Percentiles rank a stretch among this genome's conserved stretches.
Evolutionary conservation across 2,113 vertebrate genomes (phyloP).

Genomic region (Cyrtonyx montezumae): DNA sequence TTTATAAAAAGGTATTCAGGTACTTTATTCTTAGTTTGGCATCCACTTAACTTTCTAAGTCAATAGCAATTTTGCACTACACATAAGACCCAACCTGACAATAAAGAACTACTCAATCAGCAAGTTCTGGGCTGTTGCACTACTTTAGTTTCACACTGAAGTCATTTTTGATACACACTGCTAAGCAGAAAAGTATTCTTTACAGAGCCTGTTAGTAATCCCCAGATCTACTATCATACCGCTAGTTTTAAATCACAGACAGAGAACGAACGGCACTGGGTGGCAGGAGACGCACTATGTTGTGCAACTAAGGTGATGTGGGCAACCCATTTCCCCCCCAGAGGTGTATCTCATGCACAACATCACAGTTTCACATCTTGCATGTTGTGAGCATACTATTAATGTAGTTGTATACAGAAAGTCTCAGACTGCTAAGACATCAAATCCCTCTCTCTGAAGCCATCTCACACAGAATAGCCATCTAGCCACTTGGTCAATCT

Average conservation of each 20-base stretch:
- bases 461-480: neutral
- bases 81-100: neutral
- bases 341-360: neutral
- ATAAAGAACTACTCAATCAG: neutral
- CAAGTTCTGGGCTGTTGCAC: neutral
- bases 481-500: neutral
- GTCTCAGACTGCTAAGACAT: neutral
- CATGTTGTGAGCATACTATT: neutral
- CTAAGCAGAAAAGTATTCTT: neutral
- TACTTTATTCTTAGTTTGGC: neutral
- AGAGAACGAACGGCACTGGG: neutral
- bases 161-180: neutral
- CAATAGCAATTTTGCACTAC: neutral
- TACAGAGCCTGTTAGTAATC: neutral
- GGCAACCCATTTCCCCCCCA: neutral
- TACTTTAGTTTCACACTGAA: neutral
- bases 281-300: neutral
- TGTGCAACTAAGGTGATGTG: neutral
- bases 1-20: neutral
- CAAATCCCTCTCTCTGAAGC: neutral
- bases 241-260: neutral
- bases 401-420: neutral
- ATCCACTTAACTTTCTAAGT: neutral
- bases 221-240: neutral
- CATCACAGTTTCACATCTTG: neutral